Base-by-base conservation (phyloP, 2,888 invertebrate genomes). In the Oeneis ivallda region DNA sequence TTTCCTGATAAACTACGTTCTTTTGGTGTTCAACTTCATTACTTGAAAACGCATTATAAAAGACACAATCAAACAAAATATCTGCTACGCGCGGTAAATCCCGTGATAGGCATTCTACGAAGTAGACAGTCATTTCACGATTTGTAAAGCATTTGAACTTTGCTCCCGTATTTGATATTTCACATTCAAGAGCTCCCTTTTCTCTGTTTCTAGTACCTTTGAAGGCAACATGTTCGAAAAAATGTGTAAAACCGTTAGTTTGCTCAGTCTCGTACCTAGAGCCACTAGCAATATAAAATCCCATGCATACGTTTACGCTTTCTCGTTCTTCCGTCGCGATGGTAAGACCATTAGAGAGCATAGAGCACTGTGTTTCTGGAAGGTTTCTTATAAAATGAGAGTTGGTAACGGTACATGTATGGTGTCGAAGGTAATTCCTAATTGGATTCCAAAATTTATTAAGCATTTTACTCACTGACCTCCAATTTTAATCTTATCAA, bases 101-200 rank as follows among this genome's bases (percentile, higher is more conserved):
- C 79, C 96, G 94, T 2, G 95, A 93, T 69, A 99, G 93, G 80
- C 98, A 98, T 86, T 98, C 97, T 15, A 98, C 98, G 82, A 98
- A 99, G 87, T 97, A 99, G 0, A 96, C 97, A 11, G 98, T 97
- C 87, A 99, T 97, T 86, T 99, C 99, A 64, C 99, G 93, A 52
- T 97, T 97, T 2, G 99, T 99, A 85, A 97, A 98, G 7, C 98
- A 98, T 86, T 98, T 98, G 75, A 99, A 93, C 79, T 98, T 98
- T 3, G 98, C 98, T 13, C 99, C 99, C 92, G 98, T 95, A 79
- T 96, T 96, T 81, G 98, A 97, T 72, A 99, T 98, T 89, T 98
- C 97, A 52, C 97, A 89, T 84, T 98, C 97, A 54, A 99, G 89
- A 71, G 95, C 95, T 19, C 94, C 94, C 87, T 97, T 98, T 1